These are phyloP conservation scores for Nyctalus aviator DNA, from an alignment of 2,797 vertebrate genomes.

Conservation along the genomic window DNA sequence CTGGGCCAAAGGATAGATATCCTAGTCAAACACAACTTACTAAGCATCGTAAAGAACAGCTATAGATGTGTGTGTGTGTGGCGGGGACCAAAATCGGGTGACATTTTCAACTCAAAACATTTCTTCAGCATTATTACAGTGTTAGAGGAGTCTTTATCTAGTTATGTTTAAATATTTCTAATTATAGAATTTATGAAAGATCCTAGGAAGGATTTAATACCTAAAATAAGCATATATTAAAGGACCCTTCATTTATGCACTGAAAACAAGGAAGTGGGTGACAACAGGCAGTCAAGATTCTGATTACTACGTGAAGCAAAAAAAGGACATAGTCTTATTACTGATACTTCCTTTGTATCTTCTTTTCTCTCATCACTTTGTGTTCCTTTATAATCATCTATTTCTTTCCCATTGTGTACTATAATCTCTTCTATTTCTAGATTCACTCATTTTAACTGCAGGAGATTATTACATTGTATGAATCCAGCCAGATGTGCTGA, in stretches of 20 bases:
- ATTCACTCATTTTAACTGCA: neutral
- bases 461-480: neutral
- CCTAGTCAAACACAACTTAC: neutral
- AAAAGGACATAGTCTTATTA: neutral
- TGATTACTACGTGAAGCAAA: rapidly evolving
- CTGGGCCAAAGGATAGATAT: neutral
- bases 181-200: neutral
- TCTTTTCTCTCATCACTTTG: neutral
- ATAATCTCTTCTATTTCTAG: neutral
- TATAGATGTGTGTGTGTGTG: neutral
- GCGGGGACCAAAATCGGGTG: neutral
- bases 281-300: neutral
- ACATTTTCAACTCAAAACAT: neutral
- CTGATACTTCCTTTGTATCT: neutral
- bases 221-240: neutral
- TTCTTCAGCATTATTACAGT: neutral
- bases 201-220: neutral
- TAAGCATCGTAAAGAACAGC: neutral
- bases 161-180: neutral
- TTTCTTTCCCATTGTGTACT: neutral
- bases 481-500: neutral
- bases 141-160: neutral
- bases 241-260: neutral
- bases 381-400: neutral
- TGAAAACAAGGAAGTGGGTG: neutral